Evolutionary conservation across 2,113 vertebrate genomes (phyloP).

Genomic region (Oryctolagus cuniculus): mOryCun1.1 NC_091447.1:22967001-22967500

Average conservation of each 20-base stretch:
- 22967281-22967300: slow-evolving; percentile 6
- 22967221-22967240: not conserved
- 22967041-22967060: not conserved
- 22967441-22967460: not conserved
- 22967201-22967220: slow-evolving; percentile 59
- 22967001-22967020: not conserved
- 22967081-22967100: not conserved
- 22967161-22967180: slow-evolving; percentile 31
- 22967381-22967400: not conserved
- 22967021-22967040: slow-evolving; percentile 12
- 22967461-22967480: not conserved
- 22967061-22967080: not conserved
- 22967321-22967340: not conserved
- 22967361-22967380: not conserved
- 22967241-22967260: slow-evolving; percentile 68
- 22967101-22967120: not conserved
- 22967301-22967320: not conserved
- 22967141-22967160: not conserved
- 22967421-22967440: not conserved
- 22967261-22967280: slow-evolving; percentile 19
- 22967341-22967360: not conserved
- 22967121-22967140: slow-evolving; percentile 11
- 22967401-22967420: not conserved
- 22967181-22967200: slow-evolving; percentile 62
- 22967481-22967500: not conserved